Base-by-base conservation (phyloP, 2,797 vertebrate genomes). In the Columba guinea region DNA sequence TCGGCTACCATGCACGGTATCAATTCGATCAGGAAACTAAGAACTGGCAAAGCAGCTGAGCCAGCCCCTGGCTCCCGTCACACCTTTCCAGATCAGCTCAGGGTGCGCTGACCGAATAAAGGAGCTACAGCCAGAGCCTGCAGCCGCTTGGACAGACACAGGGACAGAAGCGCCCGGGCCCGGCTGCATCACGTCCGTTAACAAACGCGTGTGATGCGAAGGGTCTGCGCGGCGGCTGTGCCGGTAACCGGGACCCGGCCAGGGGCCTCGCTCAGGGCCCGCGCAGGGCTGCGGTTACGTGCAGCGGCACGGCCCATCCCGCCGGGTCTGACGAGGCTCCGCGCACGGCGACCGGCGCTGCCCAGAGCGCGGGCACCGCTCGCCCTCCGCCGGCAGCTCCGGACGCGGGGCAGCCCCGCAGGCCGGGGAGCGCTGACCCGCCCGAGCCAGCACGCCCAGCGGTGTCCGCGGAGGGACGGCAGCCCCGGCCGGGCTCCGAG, bases 71-170 rank as follows among this genome's bases (percentile, higher is more conserved):
- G 10, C 30, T 48, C 73, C 21, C 30, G 5, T 3, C 19, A 1
- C 6, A 2, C 19, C 65, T 48, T 15, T 4, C 58, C 49, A 13
- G 4, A 19, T 14, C 7, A 0, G 46, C 35, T 16, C 39, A 24
- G 26, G 22, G 48, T 6, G 4, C 4, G 0, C 17, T 8, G 23
- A 7, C 35, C 5, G 1, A 30, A 20, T 2, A 19, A 12, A 8
- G 16, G 53, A 17, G 15, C 20, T 16, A 10, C 4, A 2, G 21
- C 24, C 8, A 44, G 16, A 22, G 56, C 69, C 11, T 16, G 2
- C 24, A 6, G 13, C 23, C 5, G 23, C n/a, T 39, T 5, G n/a
- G 28, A 5, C 2, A 6, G 32, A 23, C 46, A 6, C 12, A 3
- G 28, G 41, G 41, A 11, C 26, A 13, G 28, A 22, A 6, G 22